Base-by-base conservation (phyloP, 2,797 vertebrate genomes). In the Lagodon rhomboides region DNA sequence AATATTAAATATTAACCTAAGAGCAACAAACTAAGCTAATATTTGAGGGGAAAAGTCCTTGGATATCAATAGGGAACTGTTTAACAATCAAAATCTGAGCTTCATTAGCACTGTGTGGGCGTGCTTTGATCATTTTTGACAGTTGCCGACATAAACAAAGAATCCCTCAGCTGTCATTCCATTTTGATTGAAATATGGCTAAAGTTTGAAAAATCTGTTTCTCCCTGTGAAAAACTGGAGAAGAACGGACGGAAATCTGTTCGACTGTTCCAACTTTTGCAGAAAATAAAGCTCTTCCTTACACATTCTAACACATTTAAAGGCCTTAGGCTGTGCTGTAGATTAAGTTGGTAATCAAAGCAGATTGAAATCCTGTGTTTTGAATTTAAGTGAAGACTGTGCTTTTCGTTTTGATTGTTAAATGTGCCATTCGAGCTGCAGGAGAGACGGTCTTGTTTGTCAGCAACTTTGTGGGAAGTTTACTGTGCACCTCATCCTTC, bases 401-500 rank as follows among this genome's bases (percentile, higher is more conserved):
- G 13, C 58, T 63, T 1, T 50, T 22, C n/a, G 44, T n/a, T 50
- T 61, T 53, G 22, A 50, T 41, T 60, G 59, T 20, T 22, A 75
- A 66, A 68, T 34, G 30, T 25, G 12, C 5, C 23, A 11, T 20
- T 64, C 75, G 27, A 68, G 44, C 27, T n/a, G 41, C 50, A 54
- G n/a, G 41, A 68, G 30, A 75, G 22, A 53, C 27, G 12, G 20
- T 61, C 38, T 38, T 22, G 30, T 53, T 23, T 38, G 27, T 22
- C 27, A 20, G 41, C 20, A 47, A 25, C 71, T 58, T 59, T 72
- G 49, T 51, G 18, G 43, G 15, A 38, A 3, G 46, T n/a, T 67
- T 56, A 70, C 61, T 76, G 54, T 73, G 20, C 56, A 73, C 4
- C 43, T 75, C 53, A 68, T 82, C 76, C 64, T 79, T 69, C 30